Evolutionary conservation across 2,797 vertebrate genomes (phyloP).

Genomic region (Rhodeus uyekii): DNA sequence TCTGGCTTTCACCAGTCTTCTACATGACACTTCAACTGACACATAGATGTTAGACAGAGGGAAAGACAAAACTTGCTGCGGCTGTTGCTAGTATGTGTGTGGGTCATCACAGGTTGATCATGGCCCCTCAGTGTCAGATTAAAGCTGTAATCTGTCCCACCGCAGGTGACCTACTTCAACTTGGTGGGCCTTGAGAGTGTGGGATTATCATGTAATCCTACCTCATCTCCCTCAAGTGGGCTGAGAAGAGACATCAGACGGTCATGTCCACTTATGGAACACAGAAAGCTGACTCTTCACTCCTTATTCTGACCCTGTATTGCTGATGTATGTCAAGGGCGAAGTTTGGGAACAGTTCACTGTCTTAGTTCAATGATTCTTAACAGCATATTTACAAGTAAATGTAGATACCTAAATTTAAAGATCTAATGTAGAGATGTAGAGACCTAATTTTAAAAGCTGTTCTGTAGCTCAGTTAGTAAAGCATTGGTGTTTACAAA

Average conservation of each 20-base stretch:
- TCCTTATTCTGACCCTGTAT: not conserved
- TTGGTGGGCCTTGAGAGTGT: constrained; percentile 24
- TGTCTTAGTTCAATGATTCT: not conserved
- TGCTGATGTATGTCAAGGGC: not conserved
- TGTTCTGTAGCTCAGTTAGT: too few relatives aligned
- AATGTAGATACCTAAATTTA: too few relatives aligned
- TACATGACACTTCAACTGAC: not conserved
- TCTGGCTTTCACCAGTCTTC: not conserved
- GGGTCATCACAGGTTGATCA: not conserved
- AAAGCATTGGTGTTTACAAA: too few relatives aligned
- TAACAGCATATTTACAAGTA: too few relatives aligned
- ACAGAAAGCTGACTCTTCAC: constrained; percentile 9
- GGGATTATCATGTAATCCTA: constrained; percentile 50
- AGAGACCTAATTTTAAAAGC: too few relatives aligned
- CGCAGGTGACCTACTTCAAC: constrained; percentile 50
- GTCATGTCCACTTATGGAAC: not conserved
- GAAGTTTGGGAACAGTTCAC: not conserved
- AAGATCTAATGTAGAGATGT: too few relatives aligned
- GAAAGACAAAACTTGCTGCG: not conserved
- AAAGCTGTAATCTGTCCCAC: constrained; percentile 36
- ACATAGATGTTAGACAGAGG: not conserved
- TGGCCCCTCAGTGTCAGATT: constrained; percentile 30
- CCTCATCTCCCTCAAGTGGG: constrained; percentile 6
- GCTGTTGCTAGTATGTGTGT: not conserved
- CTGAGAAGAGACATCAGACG: constrained; percentile 21